Evolutionary conservation across 1,140 invertebrate genomes (phyloP).

Genomic region (Halictus rubicundus): DNA sequence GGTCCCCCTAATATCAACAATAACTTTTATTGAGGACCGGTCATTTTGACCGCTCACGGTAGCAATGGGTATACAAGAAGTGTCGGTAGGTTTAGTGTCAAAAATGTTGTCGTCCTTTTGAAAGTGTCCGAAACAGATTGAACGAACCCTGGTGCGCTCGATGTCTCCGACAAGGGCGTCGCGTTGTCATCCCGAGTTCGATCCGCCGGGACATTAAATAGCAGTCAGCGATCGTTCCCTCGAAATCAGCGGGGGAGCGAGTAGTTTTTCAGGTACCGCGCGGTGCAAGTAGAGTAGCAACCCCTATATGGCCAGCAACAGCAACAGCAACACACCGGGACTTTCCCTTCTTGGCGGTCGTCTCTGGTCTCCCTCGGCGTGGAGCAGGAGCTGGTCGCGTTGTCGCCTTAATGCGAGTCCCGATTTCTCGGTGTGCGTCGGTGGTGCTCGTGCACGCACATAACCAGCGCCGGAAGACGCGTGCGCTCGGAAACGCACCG

Average conservation of each 20-base stretch:
- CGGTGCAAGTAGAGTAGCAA: slow-evolving; percentile 25
- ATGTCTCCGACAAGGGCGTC: too few species aligned
- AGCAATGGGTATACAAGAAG: too few species aligned
- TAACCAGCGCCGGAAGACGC: slow-evolving; percentile 50
- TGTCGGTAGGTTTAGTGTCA: too few species aligned
- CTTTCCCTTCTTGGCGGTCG: slow-evolving; percentile 39
- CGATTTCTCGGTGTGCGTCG: slow-evolving; percentile 29
- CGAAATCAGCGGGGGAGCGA: slow-evolving; percentile 11
- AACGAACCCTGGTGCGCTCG: too few species aligned
- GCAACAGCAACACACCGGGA: background rate
- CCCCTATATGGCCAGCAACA: slow-evolving; percentile 40
- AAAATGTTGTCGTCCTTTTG: too few species aligned
- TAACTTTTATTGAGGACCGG: too few species aligned
- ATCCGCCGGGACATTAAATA: too few species aligned
- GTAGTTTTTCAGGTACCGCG: slow-evolving; percentile 37
- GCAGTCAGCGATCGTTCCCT: too few species aligned
- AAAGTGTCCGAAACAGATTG: too few species aligned
- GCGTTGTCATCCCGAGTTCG: too few species aligned
- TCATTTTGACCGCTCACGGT: too few species aligned
- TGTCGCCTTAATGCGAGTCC: slow-evolving; percentile 43
- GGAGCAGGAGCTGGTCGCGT: slow-evolving; percentile 27
- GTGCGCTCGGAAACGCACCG: slow-evolving; percentile 69
- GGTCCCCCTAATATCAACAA: too few species aligned
- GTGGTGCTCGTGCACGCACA: slow-evolving; percentile 56
- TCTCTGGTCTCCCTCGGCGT: slow-evolving; percentile 41